Base-by-base conservation (phyloP, 2,797 vertebrate genomes). In the Phrynocephalus forsythii region DNA sequence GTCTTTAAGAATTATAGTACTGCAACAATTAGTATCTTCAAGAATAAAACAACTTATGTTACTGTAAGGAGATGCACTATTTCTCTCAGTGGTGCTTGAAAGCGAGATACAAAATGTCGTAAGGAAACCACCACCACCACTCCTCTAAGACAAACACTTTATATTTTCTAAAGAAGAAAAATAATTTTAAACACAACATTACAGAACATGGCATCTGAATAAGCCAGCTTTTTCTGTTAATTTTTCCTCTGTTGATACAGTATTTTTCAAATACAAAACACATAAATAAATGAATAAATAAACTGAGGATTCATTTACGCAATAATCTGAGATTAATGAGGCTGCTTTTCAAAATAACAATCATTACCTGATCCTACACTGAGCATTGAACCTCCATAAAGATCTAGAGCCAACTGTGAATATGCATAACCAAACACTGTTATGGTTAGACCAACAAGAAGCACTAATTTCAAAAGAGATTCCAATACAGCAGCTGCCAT, bases 381-480 rank as follows among this genome's bases (percentile, higher is more conserved):
- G 88, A 99, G 97, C 92, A 99, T 95, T 89, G 98, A 95, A 66
- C 99, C 98, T 4, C 99, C 99, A 28, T 99, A 99, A 94, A 99
- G 95, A 95, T 99, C 98, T 94, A 99, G 96, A 71, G 98, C 98
- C 95, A 99, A 93, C 73, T 98, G 95, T 90, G 99, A 98, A 96
- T 98, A 99, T 67, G 98, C 97, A 90, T 98, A 98, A 83, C 99
- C 99, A 96, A 99, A 99, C 87, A 98, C 97, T 0, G 97, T 96
- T 93, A 99, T 98, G 89, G 98, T 97, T 92, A 99, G 96, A 80
- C 99, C 98, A 3, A 98, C 95, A 89, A 99, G 96, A 90, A 99
- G 95, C 90, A 99, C 98, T 95, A 99, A 96, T 90, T 98, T 99
- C 91, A 99, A 96, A 83, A 99, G 96, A 87, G 96, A 97, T 94